Evolutionary conservation across 2,113 vertebrate species (phyloP).

Genomic region (Scopus umbretta): DNA sequence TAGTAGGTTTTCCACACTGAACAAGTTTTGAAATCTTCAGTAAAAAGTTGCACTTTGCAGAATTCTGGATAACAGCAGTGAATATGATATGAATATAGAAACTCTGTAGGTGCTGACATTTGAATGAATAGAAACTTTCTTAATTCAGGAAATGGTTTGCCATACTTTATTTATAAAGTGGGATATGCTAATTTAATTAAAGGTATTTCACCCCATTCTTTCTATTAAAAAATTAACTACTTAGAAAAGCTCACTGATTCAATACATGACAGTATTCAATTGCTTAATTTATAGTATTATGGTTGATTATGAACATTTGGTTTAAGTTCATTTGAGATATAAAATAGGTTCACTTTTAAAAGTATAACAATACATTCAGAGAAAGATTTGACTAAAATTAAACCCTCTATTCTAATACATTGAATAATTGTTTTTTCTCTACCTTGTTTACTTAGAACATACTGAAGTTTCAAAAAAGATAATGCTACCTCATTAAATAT

Average conservation of each 20-base stretch:
- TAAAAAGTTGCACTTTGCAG: neutral
- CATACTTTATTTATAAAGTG: neutral
- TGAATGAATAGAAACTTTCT: constrained; percentile 19
- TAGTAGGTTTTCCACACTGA: neutral
- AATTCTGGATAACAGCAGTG: neutral
- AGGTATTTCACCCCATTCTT: neutral
- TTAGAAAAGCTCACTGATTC: neutral
- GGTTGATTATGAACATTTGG: neutral
- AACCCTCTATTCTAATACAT: neutral
- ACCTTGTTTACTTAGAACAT: neutral
- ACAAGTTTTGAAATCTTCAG: neutral
- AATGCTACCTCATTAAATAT: neutral
- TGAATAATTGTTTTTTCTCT: neutral
- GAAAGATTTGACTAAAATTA: neutral
- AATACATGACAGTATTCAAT: neutral
- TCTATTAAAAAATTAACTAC: neutral
- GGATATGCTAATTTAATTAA: neutral
- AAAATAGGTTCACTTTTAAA: neutral
- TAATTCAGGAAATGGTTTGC: neutral
- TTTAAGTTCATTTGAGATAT: neutral
- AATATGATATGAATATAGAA: constrained; percentile 16
- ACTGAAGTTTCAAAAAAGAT: neutral
- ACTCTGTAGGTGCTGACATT: constrained; percentile 41
- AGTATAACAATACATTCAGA: neutral
- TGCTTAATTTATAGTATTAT: neutral